Evolutionary conservation across 2,888 invertebrate species (phyloP), one percentile per base, ranked within the genome.

Genomic region (Barypeithes pellucidus): DNA sequence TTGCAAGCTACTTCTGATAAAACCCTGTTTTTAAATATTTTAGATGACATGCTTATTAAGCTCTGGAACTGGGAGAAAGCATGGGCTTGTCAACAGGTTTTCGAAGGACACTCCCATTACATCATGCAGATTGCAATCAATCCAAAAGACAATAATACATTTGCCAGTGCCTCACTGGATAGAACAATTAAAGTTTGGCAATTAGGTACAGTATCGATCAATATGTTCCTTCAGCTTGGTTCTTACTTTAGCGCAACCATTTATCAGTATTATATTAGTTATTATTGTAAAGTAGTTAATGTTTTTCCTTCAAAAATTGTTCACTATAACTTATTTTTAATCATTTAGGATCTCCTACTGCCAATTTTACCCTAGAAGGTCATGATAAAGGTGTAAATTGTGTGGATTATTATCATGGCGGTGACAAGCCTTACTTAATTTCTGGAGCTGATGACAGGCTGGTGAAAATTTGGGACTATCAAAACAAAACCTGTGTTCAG

Each of bases 21-120:
- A 24, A 24, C 2, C 29, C 7, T 29, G 29, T 8, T 29, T 29
- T 39, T 33, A 3, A 39, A 39, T 50, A 50, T 86, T 87, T 70
- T 85, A 96, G 99, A 99, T 90, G 99, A 99, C 84, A 95, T 99
- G 94, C 88, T 97, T 67, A 97, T 99, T 76, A 99, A 99, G 86
- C 86, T 99, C 72, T 99, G 99, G 99, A 99, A 99, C 86, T 99
- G 99, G 99, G 99, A 99, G 67, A 98, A 98, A 84, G 91, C 95
- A 82, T 99, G 99, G 99, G 91, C 94, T 0, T 97, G 98, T 81
- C 98, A 99, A 84, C 98, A 99, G 85, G 95, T 98, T 12, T 99
- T 99, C 84, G 99, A 99, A 84, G 99, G 99, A 0, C 99, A 99
- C 88, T 96, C 97, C 0, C 99, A 99, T 86, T 99, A 99, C 84